Percentiles rank a stretch among this genome's conserved stretches.
Conservation (phyloP, 1,140 invertebrate species). For the Pinna nobilis region DNA sequence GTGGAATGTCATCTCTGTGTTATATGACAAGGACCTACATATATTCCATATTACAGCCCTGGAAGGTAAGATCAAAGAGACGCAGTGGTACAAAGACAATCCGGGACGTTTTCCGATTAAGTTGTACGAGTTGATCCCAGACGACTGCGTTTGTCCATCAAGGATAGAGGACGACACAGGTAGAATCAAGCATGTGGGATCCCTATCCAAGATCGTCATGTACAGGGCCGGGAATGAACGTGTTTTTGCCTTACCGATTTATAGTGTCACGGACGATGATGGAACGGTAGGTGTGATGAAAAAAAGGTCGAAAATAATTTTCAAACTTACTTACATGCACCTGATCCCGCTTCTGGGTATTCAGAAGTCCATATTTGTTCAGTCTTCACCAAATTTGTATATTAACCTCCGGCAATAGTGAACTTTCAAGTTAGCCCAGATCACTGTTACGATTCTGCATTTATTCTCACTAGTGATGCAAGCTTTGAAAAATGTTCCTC, state of each 20-base stretch:
- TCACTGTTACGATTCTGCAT: too few species aligned
- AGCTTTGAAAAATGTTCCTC: too few species aligned
- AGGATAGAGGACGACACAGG: not conserved
- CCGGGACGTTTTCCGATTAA: not conserved
- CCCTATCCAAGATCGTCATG: not conserved
- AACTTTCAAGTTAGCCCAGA: too few species aligned
- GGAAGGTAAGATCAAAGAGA: not conserved
- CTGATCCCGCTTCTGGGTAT: too few species aligned
- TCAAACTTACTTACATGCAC: too few species aligned
- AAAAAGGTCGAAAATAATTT: too few species aligned
- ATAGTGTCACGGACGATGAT: not conserved
- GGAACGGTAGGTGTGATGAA: not conserved
- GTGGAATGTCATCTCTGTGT: too few species aligned
- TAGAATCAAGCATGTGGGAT: not conserved
- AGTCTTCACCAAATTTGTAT: too few species aligned
- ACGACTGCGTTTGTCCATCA: conserved; percentile 1
- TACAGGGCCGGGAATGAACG: not conserved
- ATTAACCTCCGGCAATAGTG: too few species aligned
- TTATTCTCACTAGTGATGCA: too few species aligned
- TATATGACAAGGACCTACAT: too few species aligned
- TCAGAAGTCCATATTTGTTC: too few species aligned
- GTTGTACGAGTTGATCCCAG: conserved; percentile 2
- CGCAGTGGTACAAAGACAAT: not conserved
- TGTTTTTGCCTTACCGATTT: not conserved
- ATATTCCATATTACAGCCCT: not conserved